Percentiles rank a stretch among this genome's conserved stretches.
Evolutionary conservation across 1,140 invertebrate species (phyloP).

Genomic region (Panagrolaimus sp.): DNA sequence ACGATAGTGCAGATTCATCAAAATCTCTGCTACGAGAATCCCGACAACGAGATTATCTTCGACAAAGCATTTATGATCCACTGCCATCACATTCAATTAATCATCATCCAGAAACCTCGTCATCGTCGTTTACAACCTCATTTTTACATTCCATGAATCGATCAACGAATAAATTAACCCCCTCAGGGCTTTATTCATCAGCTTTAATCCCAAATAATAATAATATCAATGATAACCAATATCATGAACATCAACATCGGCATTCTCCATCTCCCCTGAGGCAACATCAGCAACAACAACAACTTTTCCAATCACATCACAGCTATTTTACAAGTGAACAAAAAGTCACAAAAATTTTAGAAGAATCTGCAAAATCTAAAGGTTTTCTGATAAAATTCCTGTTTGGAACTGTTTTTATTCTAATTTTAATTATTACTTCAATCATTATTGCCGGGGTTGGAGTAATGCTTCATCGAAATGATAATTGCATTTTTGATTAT

Average conservation of each 20-base stretch:
- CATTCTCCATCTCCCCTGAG: too few species aligned
- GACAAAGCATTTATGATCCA: conserved; percentile 9
- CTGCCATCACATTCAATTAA: background rate
- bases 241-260: too few species aligned
- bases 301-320: background rate
- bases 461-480: background rate
- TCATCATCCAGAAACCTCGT: background rate
- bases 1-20: conserved; percentile 14
- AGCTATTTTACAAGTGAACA: background rate
- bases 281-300: background rate
- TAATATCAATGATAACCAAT: background rate
- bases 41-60: background rate
- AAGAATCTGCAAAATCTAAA: conserved; percentile 12
- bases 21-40: background rate
- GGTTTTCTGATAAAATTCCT: background rate
- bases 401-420: background rate
- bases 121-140: background rate
- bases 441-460: background rate
- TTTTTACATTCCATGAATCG: background rate
- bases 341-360: background rate
- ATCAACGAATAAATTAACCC: background rate
- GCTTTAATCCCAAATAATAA: background rate
- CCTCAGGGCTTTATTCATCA: background rate
- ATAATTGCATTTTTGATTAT: background rate
- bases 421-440: background rate